A percentile compares a stretch with the other conserved stretches of the same genome.
These are phyloP conservation scores for Miltochrista miniata DNA, from an alignment of 2,888 invertebrate genomes.

Conservation along the genomic window DNA sequence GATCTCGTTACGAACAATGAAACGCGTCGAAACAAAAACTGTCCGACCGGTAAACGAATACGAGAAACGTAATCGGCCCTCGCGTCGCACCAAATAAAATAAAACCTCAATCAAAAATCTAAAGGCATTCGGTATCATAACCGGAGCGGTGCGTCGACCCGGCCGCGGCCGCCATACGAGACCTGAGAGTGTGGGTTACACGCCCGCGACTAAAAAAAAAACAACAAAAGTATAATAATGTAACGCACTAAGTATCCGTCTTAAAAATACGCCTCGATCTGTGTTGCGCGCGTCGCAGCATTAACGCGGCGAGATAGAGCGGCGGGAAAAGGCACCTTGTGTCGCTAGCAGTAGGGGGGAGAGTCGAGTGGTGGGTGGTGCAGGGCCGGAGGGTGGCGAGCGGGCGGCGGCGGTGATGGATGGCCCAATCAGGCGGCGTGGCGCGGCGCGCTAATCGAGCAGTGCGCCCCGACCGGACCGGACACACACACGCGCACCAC, in stretches of 20 bases:
- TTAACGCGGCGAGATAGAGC: constrained; percentile 53
- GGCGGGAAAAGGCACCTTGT: constrained; percentile 37
- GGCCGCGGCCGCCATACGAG: constrained; percentile 65
- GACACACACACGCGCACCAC: constrained; percentile 59
- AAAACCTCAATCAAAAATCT: constrained; percentile 82
- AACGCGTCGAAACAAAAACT: constrained; percentile 79
- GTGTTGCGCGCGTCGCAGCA: constrained; percentile 73
- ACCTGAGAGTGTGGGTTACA: constrained; percentile 73
- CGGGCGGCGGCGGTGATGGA: constrained; percentile 76
- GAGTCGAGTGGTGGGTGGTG: constrained; percentile 45
- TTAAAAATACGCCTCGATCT: constrained; percentile 79
- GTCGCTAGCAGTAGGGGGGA: constrained; percentile 41
- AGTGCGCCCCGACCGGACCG: constrained; percentile 70
- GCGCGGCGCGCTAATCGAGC: constrained; percentile 80
- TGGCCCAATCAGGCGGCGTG: constrained; percentile 83
- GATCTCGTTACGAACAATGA: constrained; percentile 81
- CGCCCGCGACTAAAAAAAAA: constrained; percentile 60
- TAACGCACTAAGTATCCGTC: constrained; percentile 82
- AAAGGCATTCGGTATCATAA: constrained; percentile 79
- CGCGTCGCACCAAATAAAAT: constrained; percentile 77
- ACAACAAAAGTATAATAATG: constrained; percentile 79
- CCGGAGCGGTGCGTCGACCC: constrained; percentile 78
- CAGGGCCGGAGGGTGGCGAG: constrained; percentile 67
- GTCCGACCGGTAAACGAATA: constrained; percentile 74
- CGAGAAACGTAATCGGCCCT: constrained; percentile 78